Evolutionary conservation across 2,888 invertebrate genomes (phyloP).

Genomic region (Ennomos erosarius): DNA sequence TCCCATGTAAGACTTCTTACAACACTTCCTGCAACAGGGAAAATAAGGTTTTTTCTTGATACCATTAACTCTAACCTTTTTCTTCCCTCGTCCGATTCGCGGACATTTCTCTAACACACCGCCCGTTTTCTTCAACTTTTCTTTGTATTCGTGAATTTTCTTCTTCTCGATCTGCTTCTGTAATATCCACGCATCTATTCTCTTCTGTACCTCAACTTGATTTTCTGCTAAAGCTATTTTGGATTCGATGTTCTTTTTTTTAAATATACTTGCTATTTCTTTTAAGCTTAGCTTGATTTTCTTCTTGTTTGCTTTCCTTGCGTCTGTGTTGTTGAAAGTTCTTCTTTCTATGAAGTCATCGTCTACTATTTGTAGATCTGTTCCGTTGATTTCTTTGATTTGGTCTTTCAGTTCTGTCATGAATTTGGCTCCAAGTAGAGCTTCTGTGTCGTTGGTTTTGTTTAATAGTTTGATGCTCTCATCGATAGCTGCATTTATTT

Average conservation of each 20-base stretch:
- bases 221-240: slow-evolving; percentile 10
- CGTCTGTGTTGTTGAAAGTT: slow-evolving; percentile 10
- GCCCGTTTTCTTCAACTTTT: slow-evolving; percentile 2
- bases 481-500: slow-evolving; percentile 59
- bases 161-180: slow-evolving; percentile 33
- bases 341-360: slow-evolving; percentile 1
- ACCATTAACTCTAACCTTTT: slow-evolving; percentile 10
- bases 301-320: slow-evolving; percentile 14
- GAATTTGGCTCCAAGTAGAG: slow-evolving; percentile 46
- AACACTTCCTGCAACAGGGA: slow-evolving; percentile 70
- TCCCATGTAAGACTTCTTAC: slow-evolving; percentile 65
- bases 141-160: slow-evolving; percentile 35
- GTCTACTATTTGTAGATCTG: slow-evolving; percentile 15
- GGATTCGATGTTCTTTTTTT: background rate
- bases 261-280: slow-evolving; percentile 36
- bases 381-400: slow-evolving; percentile 45
- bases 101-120: slow-evolving; percentile 42
- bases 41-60: slow-evolving; percentile 22
- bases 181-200: slow-evolving; percentile 52
- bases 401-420: slow-evolving; percentile 54
- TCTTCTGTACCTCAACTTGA: slow-evolving; percentile 42
- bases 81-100: slow-evolving; percentile 25
- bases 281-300: slow-evolving; percentile 15
- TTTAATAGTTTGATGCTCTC: slow-evolving; percentile 50
- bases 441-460: slow-evolving; percentile 52